Evolutionary conservation across 2,888 invertebrate genomes (phyloP), one percentile per base, ranked within the genome.

Genomic region (Agelastica alni): DNA sequence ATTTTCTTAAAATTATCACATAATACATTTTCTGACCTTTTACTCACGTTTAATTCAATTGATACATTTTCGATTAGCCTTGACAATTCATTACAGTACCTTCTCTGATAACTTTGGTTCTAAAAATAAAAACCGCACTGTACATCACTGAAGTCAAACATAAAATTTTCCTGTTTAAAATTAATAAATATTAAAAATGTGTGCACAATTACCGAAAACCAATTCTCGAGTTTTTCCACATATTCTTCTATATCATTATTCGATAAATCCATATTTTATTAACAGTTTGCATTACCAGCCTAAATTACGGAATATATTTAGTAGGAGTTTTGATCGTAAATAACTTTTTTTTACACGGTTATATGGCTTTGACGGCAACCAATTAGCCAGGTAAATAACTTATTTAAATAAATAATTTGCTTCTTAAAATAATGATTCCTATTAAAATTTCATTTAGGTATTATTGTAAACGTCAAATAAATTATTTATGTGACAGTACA

Each of bases 171-270:
- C 3, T 1, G 13, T 32, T 32, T n/a, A 2, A 32, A 12, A 12
- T 12, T 32, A 13, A 12, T 32, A 6, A 32, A 12, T 32, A 5
- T n/a, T 26, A 26, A 26, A 26, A 26, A 26, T 2, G 2, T 0
- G 3, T 26, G 9, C 9, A 7, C 2, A 14, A 4, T 9, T 3
- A 47, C 60, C 16, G 43, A 48, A 42, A 60, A 58, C 4, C 43
- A 17, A 28, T 34, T 45, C 31, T 53, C 39, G 18, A 60, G 47
- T 43, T 60, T 60, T 26, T 60, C 56, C 3, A 58, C 43, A 31
- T 48, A 58, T 31, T 56, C 43, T 31, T 60, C 60, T 10, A 60
- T 42, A 49, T 60, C 56, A n/a, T 46, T 46, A 42, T 41, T 51
- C 10, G 47, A 28, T 22, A 47, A 44, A 45, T 36, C 48, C 54